Evolutionary conservation across 2,113 vertebrate genomes (phyloP).

Genomic region (Sylvietta virens): DNA sequence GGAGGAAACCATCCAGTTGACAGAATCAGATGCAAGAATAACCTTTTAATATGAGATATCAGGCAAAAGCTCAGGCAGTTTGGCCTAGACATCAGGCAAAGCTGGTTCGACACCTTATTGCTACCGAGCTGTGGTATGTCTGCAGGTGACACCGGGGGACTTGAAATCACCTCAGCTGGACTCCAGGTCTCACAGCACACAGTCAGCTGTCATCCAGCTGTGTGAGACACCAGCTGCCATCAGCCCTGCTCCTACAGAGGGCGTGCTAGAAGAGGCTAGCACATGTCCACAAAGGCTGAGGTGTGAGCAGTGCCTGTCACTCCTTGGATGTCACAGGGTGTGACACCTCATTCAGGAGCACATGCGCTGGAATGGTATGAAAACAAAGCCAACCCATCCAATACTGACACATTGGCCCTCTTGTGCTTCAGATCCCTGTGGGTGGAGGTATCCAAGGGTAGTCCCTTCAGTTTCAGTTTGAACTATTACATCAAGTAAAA

Average conservation of each 20-base stretch:
- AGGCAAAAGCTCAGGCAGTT: not conserved
- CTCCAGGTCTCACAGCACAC: not conserved
- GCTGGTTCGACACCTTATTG: not conserved
- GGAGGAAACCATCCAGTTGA: not conserved
- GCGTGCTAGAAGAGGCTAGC: not conserved
- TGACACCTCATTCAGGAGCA: not conserved
- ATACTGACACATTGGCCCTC: not conserved
- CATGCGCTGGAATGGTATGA: rapidly evolving
- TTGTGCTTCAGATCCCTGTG: not conserved
- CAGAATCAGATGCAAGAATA: not conserved
- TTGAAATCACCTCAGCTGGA: not conserved
- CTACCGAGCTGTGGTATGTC: not conserved
- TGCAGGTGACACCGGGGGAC: not conserved
- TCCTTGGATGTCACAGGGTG: not conserved
- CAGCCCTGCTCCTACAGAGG: not conserved
- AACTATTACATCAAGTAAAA: not conserved
- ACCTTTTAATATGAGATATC: not conserved
- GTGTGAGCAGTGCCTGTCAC: not conserved
- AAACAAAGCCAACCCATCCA: not conserved
- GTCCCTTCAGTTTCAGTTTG: not conserved
- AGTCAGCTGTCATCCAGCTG: not conserved
- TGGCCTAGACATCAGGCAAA: not conserved
- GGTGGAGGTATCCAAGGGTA: not conserved
- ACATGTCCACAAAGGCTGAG: not conserved
- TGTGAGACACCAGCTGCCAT: not conserved